Percentiles rank a stretch among this genome's conserved stretches.
These are phyloP conservation scores for Drosophila anomalipes DNA, from an alignment of 2,888 invertebrate genomes.

Conservation along the genomic window DNA sequence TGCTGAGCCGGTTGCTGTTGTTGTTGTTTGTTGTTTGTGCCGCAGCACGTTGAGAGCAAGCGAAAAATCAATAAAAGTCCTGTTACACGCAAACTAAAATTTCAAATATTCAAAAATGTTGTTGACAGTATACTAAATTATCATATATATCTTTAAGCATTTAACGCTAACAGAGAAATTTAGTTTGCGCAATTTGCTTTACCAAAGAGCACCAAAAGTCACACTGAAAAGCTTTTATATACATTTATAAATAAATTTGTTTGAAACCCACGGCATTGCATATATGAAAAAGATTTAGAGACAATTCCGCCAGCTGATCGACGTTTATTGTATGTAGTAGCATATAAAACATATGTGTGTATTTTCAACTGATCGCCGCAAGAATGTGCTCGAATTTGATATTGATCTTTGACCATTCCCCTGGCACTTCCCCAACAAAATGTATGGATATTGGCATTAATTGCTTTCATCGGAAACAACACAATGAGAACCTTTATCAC, in stretches of 20 bases:
- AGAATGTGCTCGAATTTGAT: constrained; percentile 25
- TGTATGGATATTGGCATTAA: constrained; percentile 1
- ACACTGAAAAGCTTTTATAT: constrained; percentile 20
- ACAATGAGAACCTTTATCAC: neutral
- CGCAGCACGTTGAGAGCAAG: constrained; percentile 9
- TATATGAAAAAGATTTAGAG: constrained; percentile 2
- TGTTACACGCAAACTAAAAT: constrained; percentile 8
- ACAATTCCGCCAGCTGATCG: constrained; percentile 4
- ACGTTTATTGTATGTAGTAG: neutral
- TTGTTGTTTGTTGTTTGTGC: constrained; percentile 23
- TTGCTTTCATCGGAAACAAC: neutral
- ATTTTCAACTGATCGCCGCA: neutral
- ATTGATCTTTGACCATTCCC: constrained; percentile 26
- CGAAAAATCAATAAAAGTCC: constrained; percentile 51
- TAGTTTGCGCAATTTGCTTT: constrained; percentile 5
- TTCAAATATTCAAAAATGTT: neutral
- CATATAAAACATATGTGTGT: neutral
- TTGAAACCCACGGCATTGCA: constrained; percentile 9
- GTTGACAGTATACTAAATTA: neutral
- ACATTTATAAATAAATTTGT: constrained; percentile 18
- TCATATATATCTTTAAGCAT: neutral
- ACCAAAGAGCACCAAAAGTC: constrained; percentile 5
- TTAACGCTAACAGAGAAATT: no score
- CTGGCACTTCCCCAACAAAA: constrained; percentile 26
- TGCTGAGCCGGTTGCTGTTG: constrained; percentile 49